Evolutionary conservation across 2,113 vertebrate genomes (phyloP).

Genomic region (Tautogolabrus adspersus): DNA sequence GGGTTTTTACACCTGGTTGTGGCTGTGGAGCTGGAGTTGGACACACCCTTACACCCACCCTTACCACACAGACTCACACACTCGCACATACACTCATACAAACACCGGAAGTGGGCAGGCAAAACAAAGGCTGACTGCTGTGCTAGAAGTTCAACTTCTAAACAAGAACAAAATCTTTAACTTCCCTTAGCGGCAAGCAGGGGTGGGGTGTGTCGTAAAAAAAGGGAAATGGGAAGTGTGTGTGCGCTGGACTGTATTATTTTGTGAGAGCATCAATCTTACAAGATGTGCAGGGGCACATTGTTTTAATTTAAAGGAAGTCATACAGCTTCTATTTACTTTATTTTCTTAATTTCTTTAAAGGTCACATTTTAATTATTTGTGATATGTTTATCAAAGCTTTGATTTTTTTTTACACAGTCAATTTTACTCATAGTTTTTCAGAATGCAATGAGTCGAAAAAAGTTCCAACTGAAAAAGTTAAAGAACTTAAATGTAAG

Average conservation of each 20-base stretch:
- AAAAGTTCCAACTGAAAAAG: not conserved
- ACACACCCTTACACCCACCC: slow-evolving; percentile 69
- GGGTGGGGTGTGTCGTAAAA: slow-evolving; percentile 44
- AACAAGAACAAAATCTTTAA: slow-evolving; percentile 62
- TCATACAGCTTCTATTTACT: not conserved
- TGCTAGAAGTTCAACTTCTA: slow-evolving; percentile 59
- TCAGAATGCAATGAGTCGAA: not conserved
- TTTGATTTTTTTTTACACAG: no score
- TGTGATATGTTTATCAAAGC: no score
- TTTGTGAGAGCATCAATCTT: slow-evolving; percentile 55
- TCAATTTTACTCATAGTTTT: no score
- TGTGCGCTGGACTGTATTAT: slow-evolving; percentile 41
- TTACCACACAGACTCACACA: slow-evolving; percentile 49
- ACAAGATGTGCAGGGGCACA: slow-evolving; percentile 40
- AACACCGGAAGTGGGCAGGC: slow-evolving; percentile 64
- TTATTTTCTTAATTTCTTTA: no score
- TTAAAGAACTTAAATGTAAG: not conserved
- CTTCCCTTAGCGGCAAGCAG: slow-evolving; percentile 66
- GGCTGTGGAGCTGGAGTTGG: slow-evolving; percentile 63
- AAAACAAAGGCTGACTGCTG: slow-evolving; percentile 54
- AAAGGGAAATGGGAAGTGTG: slow-evolving; percentile 47
- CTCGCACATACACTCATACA: slow-evolving; percentile 31
- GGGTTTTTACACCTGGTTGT: slow-evolving; percentile 82
- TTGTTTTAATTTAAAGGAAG: slow-evolving; percentile 13
- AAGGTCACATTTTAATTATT: no score